Percentiles rank a stretch among this genome's conserved stretches.
These are phyloP conservation scores for Premnoplex brunnescens DNA, from an alignment of 2,797 vertebrate genomes.

Conservation along the genomic window DNA sequence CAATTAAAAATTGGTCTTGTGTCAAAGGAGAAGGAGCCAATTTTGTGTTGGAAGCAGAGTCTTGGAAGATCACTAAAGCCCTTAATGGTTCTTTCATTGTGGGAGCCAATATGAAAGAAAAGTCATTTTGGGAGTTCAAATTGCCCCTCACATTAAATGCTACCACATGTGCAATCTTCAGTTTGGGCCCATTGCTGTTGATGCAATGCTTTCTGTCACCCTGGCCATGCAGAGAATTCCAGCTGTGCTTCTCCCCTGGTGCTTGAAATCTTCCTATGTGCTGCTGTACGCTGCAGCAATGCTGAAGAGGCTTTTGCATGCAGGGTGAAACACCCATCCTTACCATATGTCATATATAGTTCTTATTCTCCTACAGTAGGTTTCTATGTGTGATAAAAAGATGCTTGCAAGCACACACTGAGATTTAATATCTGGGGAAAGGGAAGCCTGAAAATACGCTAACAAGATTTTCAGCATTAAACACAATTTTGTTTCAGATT, in stretches of 20 bases:
- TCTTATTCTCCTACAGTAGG: slow-evolving; percentile 16
- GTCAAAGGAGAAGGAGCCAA: slow-evolving; percentile 75
- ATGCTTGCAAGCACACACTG: slow-evolving; percentile 43
- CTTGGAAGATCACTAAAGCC: slow-evolving; percentile 70
- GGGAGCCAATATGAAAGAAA: slow-evolving; percentile 70
- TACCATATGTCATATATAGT: background rate
- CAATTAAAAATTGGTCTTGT: slow-evolving; percentile 78
- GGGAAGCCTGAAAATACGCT: slow-evolving; percentile 70
- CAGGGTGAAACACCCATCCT: background rate
- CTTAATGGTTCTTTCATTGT: slow-evolving; percentile 79
- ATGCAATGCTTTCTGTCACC: slow-evolving; percentile 50
- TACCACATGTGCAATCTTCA: slow-evolving; percentile 43
- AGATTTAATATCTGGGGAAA: slow-evolving; percentile 64
- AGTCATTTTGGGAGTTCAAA: slow-evolving; percentile 65
- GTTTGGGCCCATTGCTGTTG: slow-evolving; percentile 11
- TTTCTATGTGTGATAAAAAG: slow-evolving; percentile 37
- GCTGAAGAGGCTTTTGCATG: background rate
- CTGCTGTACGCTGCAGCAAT: background rate
- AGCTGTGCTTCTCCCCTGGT: background rate
- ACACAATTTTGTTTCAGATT: slow-evolving; percentile 75
- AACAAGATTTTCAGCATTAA: slow-evolving; percentile 78
- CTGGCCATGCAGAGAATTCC: background rate
- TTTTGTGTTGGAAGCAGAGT: slow-evolving; percentile 67
- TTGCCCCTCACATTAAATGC: slow-evolving; percentile 63
- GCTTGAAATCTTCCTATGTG: background rate